Conservation (phyloP, 2,113 vertebrate genomes). For the Chrysemys picta region DNA sequence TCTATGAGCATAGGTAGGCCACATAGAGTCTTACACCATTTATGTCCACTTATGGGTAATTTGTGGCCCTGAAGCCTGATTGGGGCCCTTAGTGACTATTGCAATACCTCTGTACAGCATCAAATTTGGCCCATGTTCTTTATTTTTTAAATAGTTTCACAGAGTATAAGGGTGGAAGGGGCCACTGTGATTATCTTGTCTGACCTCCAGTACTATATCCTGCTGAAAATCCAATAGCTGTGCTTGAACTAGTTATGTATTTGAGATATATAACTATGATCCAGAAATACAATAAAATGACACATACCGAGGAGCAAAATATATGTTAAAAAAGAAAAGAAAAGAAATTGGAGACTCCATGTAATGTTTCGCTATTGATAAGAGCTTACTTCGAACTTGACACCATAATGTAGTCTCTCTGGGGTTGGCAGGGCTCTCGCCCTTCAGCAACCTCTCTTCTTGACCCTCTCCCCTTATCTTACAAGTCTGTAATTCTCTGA, state of each 20-base stretch:
- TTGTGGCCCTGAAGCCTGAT: not conserved
- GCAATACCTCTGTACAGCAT: not conserved
- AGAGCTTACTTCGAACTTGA: rapidly evolving
- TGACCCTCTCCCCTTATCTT: rapidly evolving
- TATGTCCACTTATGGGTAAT: not conserved
- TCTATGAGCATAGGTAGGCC: not conserved
- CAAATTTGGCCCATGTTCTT: not conserved
- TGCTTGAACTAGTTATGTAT: not conserved
- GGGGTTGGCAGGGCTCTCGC: not conserved
- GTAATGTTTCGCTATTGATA: not conserved
- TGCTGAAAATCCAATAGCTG: not conserved
- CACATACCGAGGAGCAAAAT: not conserved
- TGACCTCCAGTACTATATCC: not conserved
- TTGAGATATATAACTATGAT: rapidly evolving
- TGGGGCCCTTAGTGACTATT: not conserved
- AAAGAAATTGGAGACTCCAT: rapidly evolving
- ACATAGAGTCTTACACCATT: not conserved
- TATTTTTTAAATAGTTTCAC: not conserved
- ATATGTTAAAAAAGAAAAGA: not conserved
- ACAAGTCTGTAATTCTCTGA: not conserved
- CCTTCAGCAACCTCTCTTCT: rapidly evolving
- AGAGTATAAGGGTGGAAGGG: not conserved
- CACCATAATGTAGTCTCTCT: not conserved
- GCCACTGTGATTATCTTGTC: not conserved
- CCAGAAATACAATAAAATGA: not conserved